phyloP scores from a whole-genome alignment of 2,888 invertebrate species.

The Corythucha ciliata region DNA sequence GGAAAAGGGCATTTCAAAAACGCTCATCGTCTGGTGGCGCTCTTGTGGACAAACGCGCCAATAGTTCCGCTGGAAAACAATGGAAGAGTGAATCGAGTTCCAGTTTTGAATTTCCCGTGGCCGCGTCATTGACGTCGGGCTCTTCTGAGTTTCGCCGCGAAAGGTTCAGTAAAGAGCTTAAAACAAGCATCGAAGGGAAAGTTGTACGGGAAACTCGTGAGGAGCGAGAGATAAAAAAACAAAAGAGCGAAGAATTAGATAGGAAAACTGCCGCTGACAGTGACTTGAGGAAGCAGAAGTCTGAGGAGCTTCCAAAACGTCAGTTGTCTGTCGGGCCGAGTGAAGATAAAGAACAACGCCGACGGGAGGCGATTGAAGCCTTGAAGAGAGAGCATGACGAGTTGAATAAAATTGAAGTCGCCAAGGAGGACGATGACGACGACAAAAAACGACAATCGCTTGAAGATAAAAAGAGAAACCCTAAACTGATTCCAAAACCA shows the following conservation, averaged over 20 bases:
- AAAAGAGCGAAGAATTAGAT: slow-evolving; percentile 28
- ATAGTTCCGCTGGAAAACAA: slow-evolving; percentile 30
- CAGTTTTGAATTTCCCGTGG: slow-evolving; percentile 25
- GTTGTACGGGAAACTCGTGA: slow-evolving; percentile 27
- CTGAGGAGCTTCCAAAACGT: slow-evolving; percentile 14
- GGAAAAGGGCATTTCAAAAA: slow-evolving; percentile 34
- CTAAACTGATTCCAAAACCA: slow-evolving; percentile 15
- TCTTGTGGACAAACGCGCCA: slow-evolving; percentile 30
- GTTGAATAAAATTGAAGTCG: slow-evolving; percentile 23
- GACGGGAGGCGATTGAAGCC: slow-evolving; percentile 37
- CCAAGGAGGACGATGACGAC: slow-evolving; percentile 19
- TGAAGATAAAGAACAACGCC: slow-evolving; percentile 35
- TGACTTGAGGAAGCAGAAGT: slow-evolving; percentile 26
- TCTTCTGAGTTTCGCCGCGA: slow-evolving; percentile 27
- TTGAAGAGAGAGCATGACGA: slow-evolving; percentile 21
- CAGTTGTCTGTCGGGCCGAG: too few relatives aligned
- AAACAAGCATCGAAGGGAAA: slow-evolving; percentile 31
- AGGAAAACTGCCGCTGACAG: slow-evolving; percentile 26
- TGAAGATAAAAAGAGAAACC: slow-evolving; percentile 9
- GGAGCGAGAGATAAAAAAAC: slow-evolving; percentile 28
- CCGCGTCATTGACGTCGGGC: too few relatives aligned
- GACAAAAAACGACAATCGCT: neutral
- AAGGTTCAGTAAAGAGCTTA: slow-evolving; percentile 31
- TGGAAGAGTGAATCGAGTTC: slow-evolving; percentile 27
- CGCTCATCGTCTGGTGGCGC: slow-evolving; percentile 33